Base-by-base conservation (phyloP, 2,888 invertebrate genomes). In the Dynastes tityus region DNA sequence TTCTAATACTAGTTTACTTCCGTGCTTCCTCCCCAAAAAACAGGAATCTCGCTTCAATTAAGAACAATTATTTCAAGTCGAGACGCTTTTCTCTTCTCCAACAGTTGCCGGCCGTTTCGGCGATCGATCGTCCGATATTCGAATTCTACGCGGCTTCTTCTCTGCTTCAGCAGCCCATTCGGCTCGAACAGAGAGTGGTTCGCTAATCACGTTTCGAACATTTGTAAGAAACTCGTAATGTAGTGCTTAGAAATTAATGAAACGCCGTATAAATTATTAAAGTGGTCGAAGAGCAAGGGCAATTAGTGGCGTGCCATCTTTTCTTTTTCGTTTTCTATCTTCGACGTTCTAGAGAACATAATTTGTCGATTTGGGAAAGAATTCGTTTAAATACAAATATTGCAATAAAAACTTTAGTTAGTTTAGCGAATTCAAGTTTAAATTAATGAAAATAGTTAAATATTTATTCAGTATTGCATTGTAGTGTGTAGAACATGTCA, bases 181-280 rank as follows among this genome's bases (percentile, higher is more conserved):
- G 1, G 2, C 22, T 11, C 27, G 29, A 63, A 27, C 32, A 29
- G 29, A 32, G 29, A 32, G 2, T n/a, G 32, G 13, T 63, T 32
- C 63, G 63, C 63, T 63, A 63, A 32, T 63, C 67, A 67, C 67
- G 67, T 67, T 67, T 45, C 67, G 45, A 67, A 67, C 67, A 67
- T 67, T 67, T 49, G 16, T 45, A 49, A 45, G 49, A 16, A 45
- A 49, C 45, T 49, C 16, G 67, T 67, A 67, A 67, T 67, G 27
- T 49, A 45, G 40, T 67, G 32, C 45, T 67, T 67, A 67, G 67
- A 67, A 67, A 67, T 67, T 67, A 67, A 67, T 67, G 67, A 67
- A 45, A 67, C 67, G n/a, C 49, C 67, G 9, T n/a, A 67, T 67
- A 45, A 45, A 67, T 67, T 67, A 67, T 67, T 67, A 67, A 67